Conservation (phyloP, 53 echinoderm and acorn worm genomes). For the Pentamera pediparva region DNA sequence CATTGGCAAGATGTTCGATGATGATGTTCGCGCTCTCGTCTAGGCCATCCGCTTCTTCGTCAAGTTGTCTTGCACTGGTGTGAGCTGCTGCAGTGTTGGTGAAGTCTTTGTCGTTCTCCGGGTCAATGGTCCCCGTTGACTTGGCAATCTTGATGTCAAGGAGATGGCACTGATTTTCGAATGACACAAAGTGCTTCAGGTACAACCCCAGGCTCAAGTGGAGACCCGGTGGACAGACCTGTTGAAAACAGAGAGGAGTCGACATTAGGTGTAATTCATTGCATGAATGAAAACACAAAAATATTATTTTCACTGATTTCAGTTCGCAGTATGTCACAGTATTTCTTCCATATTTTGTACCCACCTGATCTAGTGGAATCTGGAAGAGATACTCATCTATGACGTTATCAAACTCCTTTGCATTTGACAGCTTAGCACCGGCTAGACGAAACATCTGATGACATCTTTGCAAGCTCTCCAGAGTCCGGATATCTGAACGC, state of each 20-base stretch:
- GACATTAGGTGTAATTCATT: too few species aligned
- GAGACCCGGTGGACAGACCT: slow-evolving; percentile 14
- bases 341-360: not conserved
- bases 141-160: not conserved
- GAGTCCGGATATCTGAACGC: not conserved
- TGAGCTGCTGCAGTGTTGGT: not conserved
- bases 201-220: slow-evolving; percentile 14
- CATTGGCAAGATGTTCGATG: not conserved
- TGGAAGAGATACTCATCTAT: not conserved
- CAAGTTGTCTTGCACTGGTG: not conserved
- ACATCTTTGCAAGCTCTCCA: not conserved
- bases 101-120: not conserved
- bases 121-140: too few species aligned
- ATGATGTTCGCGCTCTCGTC: not conserved
- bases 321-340: too few species aligned
- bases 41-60: not conserved
- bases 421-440: not conserved
- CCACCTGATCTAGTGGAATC: slow-evolving; percentile 23
- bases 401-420: slow-evolving; percentile 1
- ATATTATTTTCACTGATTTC: too few species aligned
- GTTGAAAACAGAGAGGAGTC: not conserved
- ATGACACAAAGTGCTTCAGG: not conserved
- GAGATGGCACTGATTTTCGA: not conserved
- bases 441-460: not conserved
- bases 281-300: too few species aligned